phyloP scores from a whole-genome alignment of 2,888 invertebrate species.

The Diploptera punctata region DNA sequence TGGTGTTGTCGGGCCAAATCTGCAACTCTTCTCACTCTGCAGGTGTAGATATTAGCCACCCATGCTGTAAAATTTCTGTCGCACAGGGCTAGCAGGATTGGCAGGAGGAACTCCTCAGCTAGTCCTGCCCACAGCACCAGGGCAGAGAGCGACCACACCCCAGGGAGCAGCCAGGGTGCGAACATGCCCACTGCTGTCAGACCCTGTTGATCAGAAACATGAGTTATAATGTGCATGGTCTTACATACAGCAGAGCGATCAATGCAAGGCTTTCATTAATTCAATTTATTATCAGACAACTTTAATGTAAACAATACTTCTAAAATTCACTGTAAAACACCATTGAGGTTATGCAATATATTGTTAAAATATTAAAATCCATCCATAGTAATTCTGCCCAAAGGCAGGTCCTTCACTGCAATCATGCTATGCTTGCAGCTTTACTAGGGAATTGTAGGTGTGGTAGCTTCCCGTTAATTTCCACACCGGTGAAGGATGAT shows the following conservation, averaged over 20 bases:
- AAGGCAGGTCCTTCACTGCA: no score
- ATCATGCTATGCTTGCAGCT: no score
- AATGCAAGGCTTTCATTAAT: background rate
- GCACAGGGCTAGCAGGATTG: slow-evolving; percentile 62
- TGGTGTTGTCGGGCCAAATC: slow-evolving; percentile 36
- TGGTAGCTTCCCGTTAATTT: no score
- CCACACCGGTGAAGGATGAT: no score
- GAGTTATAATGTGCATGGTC: background rate
- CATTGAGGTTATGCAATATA: no score
- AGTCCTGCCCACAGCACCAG: slow-evolving; percentile 63
- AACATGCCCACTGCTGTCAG: slow-evolving; percentile 55
- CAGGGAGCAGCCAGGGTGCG: slow-evolving; percentile 57
- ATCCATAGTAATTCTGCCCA: no score
- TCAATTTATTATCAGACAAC: background rate
- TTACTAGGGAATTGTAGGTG: no score
- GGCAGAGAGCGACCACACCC: slow-evolving; percentile 58
- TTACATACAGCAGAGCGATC: background rate
- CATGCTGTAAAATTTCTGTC: slow-evolving; percentile 64
- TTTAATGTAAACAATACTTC: background rate
- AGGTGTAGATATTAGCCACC: slow-evolving; percentile 60
- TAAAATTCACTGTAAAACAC: no score
- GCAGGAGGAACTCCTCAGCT: slow-evolving; percentile 63
- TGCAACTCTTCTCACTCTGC: slow-evolving; percentile 43
- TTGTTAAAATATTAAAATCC: no score
- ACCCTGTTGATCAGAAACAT: slow-evolving; percentile 45